Base-by-base conservation (phyloP, 2,113 vertebrate species). In the Gavia stellata region DNA sequence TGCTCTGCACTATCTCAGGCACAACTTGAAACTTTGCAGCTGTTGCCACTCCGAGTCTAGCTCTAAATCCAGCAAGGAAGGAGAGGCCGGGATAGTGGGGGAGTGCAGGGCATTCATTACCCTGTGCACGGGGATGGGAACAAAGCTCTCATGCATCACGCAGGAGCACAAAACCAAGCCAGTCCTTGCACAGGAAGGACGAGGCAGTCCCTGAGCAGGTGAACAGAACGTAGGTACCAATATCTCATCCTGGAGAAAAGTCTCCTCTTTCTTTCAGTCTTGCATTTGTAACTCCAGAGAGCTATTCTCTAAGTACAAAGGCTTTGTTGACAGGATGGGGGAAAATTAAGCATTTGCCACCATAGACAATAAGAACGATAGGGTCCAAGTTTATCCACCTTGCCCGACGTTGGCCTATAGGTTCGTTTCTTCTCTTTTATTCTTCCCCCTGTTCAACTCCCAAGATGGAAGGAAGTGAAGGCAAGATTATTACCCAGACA, bases 11-110 rank as follows among this genome's bases (percentile, higher is more conserved):
- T 86, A 53, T 92, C 94, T 94, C 96, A 96, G 81, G 86, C 94
- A 94, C 78, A 61, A 86, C 81, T 96, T 97, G 97, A 97, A 96
- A 91, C 68, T 58, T 96, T 88, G 74, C 97, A 97, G 97, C 97
- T 97, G 97, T 96, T 96, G 81, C 84, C 72, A 92, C 78, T 91
- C 63, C 19, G 4, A 95, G 55, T 45, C 67, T 63, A 74, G 67
- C 85, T 84, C 92, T 93, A 96, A 96, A 93, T 95, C 65, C 82
- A 77, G 95, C 71, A 38, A 79, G 52, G 71, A 93, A 56, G 50
- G 90, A 95, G 63, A 82, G 81, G 70, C 86, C 12, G 9, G 56
- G 72, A 75, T 23, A 66, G 77, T 19, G 80, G 63, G 74, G 90
- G 82, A 92, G 95, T 65, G 58, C 84, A 91, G 81, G 86, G 62